Evolutionary conservation across 1,140 invertebrate species (phyloP).

Genomic region (Trissolcus basalis): DNA sequence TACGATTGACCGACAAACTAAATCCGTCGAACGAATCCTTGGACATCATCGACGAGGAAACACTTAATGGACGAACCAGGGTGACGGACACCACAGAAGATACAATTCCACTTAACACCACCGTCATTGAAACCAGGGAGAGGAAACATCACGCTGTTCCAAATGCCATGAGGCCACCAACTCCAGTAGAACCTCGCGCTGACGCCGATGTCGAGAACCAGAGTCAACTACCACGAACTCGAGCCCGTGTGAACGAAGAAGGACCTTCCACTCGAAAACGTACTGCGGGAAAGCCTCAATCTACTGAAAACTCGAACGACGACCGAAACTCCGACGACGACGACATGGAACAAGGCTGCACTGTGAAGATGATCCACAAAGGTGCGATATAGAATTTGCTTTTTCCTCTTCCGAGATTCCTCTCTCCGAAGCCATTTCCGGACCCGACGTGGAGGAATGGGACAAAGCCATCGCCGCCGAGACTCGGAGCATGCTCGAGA

Average conservation of each 20-base stretch:
- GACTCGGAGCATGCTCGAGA: constrained; percentile 10
- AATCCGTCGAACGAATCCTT: neutral
- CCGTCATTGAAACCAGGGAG: constrained; percentile 3
- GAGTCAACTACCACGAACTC: no score
- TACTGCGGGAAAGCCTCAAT: no score
- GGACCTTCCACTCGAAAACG: no score
- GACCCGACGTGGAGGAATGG: constrained; percentile 28
- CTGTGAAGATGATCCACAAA: no score
- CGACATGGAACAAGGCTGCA: no score
- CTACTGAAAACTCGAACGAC: no score
- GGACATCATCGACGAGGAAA: constrained; percentile 15
- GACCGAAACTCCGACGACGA: neutral
- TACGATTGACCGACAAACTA: constrained; percentile 23
- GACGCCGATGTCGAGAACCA: no score
- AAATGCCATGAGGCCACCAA: no score
- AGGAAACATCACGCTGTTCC: no score
- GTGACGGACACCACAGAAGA: neutral
- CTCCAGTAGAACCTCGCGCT: no score
- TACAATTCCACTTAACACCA: constrained; percentile 4
- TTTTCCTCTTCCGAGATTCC: constrained; percentile 24
- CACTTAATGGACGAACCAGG: neutral
- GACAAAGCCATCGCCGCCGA: constrained; percentile 30
- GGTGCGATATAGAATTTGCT: constrained; percentile 7
- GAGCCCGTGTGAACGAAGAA: no score
- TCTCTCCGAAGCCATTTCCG: constrained; percentile 21